Evolutionary conservation across 37 sponge, comb jelly and placozoan species (phyloP).

Genomic region (Oopsacas minuta): DNA sequence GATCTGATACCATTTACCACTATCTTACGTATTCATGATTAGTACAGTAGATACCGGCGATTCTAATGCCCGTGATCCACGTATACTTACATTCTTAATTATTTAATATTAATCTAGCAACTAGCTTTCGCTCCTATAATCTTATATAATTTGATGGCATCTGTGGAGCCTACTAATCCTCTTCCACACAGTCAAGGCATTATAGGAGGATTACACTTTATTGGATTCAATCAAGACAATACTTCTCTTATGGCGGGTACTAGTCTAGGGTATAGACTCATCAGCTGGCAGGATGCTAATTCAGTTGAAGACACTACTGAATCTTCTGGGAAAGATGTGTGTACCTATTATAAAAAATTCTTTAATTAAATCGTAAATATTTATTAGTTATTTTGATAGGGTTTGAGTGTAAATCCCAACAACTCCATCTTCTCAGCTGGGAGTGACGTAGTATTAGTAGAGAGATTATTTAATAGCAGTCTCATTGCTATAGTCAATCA

Average conservation of each 20-base stretch:
- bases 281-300: background rate
- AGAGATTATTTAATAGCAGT: conserved; percentile 88
- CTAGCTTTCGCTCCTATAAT: too few species aligned
- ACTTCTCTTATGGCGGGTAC: background rate
- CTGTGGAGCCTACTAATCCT: background rate
- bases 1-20: too few species aligned
- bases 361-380: background rate
- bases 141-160: background rate
- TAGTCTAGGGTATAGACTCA: background rate
- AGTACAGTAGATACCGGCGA: too few species aligned
- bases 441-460: conserved; percentile 76
- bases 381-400: background rate
- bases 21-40: too few species aligned
- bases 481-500: conserved; percentile 83
- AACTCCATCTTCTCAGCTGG: conserved; percentile 45
- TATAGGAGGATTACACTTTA: background rate
- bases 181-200: background rate
- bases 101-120: too few species aligned
- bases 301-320: background rate
- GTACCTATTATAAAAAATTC: too few species aligned
- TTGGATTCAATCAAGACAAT: conserved; percentile 1
- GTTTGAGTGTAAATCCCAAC: background rate
- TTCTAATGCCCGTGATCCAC: too few species aligned
- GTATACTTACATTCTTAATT: too few species aligned
- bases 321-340: background rate